Evolutionary conservation across 2,113 vertebrate species (phyloP).

Genomic region (Proterorhinus semilunaris): DNA sequence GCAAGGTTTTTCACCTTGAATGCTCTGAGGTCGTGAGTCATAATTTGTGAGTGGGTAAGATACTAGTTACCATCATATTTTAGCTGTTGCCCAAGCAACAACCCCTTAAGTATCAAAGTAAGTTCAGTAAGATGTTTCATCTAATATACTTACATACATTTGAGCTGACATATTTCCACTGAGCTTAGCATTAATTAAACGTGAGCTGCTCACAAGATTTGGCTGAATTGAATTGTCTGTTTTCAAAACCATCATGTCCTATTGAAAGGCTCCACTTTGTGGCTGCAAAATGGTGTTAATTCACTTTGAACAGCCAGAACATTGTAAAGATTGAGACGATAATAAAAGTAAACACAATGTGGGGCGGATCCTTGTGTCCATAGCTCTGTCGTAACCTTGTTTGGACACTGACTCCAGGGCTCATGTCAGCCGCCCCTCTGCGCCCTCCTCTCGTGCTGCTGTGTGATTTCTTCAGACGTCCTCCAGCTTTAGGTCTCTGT

Average conservation of each 20-base stretch:
- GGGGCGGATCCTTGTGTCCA: conserved; percentile 43
- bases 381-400: conserved; percentile 30
- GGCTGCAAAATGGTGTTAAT: conserved; percentile 45
- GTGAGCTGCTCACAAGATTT: background rate
- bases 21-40: no score
- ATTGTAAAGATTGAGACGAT: conserved; percentile 62
- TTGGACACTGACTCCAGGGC: conserved; percentile 42
- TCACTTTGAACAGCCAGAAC: conserved; percentile 47
- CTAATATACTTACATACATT: no score
- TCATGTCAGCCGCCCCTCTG: conserved; percentile 3
- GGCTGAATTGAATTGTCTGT: background rate
- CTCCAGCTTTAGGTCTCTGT: conserved; percentile 16
- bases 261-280: conserved; percentile 26
- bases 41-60: no score
- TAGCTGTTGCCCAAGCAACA: no score
- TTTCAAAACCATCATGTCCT: conserved; percentile 20
- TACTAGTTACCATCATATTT: no score
- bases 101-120: no score
- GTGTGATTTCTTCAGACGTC: conserved; percentile 17
- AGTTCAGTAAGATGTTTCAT: no score
- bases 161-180: no score
- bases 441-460: conserved; percentile 24
- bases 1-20: no score
- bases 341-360: conserved; percentile 41
- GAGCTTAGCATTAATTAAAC: background rate